Percentiles rank a stretch among this genome's conserved stretches.
Conservation (phyloP, 2,888 invertebrate species). For the Drosophila multiciliata region DNA sequence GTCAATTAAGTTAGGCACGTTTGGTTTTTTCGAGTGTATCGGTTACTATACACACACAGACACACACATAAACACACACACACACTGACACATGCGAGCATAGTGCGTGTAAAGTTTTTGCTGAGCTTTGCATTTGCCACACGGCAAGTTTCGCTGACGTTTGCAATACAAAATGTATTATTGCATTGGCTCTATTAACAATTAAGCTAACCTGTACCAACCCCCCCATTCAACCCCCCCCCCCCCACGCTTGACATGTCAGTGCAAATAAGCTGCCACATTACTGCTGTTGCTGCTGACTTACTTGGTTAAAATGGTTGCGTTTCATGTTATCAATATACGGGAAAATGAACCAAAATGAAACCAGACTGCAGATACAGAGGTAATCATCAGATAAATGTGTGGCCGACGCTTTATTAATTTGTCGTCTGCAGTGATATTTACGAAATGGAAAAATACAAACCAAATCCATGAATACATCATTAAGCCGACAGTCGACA, state of each 20-base stretch:
- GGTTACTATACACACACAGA: background rate
- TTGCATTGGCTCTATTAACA: conserved; percentile 60
- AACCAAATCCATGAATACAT: conserved; percentile 42
- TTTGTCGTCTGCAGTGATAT: conserved; percentile 73
- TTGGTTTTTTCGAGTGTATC: conserved; percentile 25
- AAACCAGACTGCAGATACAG: conserved; percentile 1
- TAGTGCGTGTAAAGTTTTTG: conserved; percentile 42
- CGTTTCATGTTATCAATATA: conserved; percentile 66
- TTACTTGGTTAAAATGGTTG: conserved; percentile 59
- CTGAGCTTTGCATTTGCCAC: conserved; percentile 64
- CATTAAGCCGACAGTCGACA: conserved; percentile 49
- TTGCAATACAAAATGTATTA: conserved; percentile 41
- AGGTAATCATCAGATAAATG: conserved; percentile 49
- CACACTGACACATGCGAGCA: background rate
- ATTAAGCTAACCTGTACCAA: conserved; percentile 45
- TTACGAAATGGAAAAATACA: conserved; percentile 50
- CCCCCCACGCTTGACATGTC: conserved; percentile 27
- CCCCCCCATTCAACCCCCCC: background rate
- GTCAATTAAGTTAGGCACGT: conserved; percentile 28
- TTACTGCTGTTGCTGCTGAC: conserved; percentile 35
- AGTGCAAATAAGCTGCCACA: conserved; percentile 27
- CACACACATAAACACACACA: conserved; percentile 12
- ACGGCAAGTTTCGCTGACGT: conserved; percentile 63
- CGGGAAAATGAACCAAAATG: conserved; percentile 11
- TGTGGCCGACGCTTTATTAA: conserved; percentile 66